Evolutionary conservation across 2,888 invertebrate species (phyloP).

Genomic region (Colletes collaris): DNA sequence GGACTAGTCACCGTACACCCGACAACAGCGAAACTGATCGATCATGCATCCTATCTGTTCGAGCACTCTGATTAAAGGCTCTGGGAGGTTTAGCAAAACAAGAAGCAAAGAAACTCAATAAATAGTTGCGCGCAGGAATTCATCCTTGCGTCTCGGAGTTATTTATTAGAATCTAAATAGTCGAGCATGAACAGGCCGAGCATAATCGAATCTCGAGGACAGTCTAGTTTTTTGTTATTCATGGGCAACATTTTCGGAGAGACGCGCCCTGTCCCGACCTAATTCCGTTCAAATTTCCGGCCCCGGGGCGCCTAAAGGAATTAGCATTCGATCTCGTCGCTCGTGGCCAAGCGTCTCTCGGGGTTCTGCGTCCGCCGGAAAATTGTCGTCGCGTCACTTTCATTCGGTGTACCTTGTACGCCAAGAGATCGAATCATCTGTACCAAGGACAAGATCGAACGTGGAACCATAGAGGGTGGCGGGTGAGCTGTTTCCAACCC

Average conservation of each 20-base stretch:
- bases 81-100: no score
- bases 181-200: conserved; percentile 4
- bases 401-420: conserved; percentile 1
- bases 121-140: neutral
- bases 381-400: conserved; percentile 52
- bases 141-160: no score
- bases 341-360: conserved; percentile 58
- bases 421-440: no score
- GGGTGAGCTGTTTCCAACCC: no score
- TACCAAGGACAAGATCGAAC: no score
- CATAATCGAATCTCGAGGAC: conserved; percentile 61
- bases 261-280: conserved; percentile 59
- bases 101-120: no score
- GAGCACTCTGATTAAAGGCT: no score
- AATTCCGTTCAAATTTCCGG: conserved; percentile 77
- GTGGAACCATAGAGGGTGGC: no score
- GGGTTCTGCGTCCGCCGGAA: conserved; percentile 55
- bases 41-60: neutral
- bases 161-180: conserved; percentile 17
- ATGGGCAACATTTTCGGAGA: conserved; percentile 70
- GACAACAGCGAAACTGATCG: neutral
- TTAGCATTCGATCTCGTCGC: conserved; percentile 77
- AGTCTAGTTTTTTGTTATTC: conserved; percentile 73
- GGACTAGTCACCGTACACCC: neutral
- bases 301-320: conserved; percentile 75